A percentile compares a stretch with the other conserved stretches of the same genome.
Conservation (phyloP, 2,113 vertebrate genomes). For the Colistium nudipinnis region DNA sequence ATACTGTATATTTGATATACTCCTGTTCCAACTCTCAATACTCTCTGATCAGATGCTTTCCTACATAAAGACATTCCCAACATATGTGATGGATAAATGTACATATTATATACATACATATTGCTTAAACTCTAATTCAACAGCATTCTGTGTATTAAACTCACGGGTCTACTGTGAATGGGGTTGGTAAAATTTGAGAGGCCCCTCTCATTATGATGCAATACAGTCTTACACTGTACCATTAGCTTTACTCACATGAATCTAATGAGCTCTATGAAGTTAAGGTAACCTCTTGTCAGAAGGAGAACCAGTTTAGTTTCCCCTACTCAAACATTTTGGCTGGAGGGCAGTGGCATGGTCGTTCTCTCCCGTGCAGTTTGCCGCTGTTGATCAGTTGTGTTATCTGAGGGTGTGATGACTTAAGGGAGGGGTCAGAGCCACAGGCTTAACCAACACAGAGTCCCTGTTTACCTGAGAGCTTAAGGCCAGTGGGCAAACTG, state of each 20-base stretch:
- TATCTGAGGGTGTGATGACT: conserved; percentile 55
- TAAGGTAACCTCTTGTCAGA: background rate
- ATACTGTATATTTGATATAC: conserved; percentile 21
- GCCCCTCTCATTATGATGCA: too few species aligned
- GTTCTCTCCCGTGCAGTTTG: conserved; percentile 11
- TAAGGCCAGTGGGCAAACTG: conserved; percentile 22
- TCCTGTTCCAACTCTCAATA: conserved; percentile 1
- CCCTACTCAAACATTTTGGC: background rate
- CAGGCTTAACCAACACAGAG: conserved; percentile 23
- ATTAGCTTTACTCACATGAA: background rate
- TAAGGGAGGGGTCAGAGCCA: conserved; percentile 31
- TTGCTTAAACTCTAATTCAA: background rate
- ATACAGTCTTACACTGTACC: background rate
- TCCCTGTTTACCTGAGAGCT: conserved; percentile 58
- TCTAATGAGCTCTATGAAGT: background rate
- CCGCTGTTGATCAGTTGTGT: conserved; percentile 40
- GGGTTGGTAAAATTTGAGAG: background rate
- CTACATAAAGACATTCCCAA: background rate
- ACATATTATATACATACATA: background rate
- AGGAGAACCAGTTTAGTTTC: background rate
- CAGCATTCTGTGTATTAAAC: background rate
- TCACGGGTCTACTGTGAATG: background rate
- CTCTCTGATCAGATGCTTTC: background rate
- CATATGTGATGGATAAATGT: background rate
- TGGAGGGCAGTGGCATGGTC: background rate